Evolutionary conservation across 1,140 invertebrate species (phyloP).

Genomic region (Drosophila arawakana): DNA sequence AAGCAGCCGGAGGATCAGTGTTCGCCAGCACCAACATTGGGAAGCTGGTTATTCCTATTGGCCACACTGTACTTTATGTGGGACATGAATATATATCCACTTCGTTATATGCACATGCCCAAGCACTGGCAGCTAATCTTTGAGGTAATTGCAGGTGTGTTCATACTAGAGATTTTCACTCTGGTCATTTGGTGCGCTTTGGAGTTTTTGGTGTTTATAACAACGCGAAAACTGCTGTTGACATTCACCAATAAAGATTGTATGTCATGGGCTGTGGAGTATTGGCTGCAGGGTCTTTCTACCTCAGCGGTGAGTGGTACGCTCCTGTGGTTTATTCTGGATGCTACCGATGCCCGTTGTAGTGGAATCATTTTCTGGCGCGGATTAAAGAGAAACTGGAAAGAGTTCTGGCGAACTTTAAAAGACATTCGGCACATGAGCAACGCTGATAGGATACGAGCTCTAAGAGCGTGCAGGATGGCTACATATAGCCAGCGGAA

Average conservation of each 20-base stretch:
- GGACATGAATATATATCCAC: constrained; percentile 53
- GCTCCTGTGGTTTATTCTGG: constrained; percentile 46
- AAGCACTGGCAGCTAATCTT: constrained; percentile 37
- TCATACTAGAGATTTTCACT: constrained; percentile 44
- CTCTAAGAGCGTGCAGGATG: constrained; percentile 33
- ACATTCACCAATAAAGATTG: not conserved
- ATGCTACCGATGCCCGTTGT: constrained; percentile 43
- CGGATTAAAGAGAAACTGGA: not conserved
- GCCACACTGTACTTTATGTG: constrained; percentile 45
- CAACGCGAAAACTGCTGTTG: constrained; percentile 12
- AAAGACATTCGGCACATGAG: constrained; percentile 29
- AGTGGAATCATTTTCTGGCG: not conserved
- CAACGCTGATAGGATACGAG: constrained; percentile 10
- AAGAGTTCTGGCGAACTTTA: constrained; percentile 1
- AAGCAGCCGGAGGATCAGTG: constrained; percentile 55
- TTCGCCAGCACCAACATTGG: constrained; percentile 52
- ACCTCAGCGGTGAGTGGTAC: constrained; percentile 23
- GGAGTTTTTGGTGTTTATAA: constrained; percentile 41
- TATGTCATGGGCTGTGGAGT: constrained; percentile 1
- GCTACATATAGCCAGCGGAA: constrained; percentile 6
- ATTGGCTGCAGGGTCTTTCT: constrained; percentile 40
- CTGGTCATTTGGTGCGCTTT: constrained; percentile 63
- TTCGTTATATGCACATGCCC: constrained; percentile 47
- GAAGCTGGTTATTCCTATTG: constrained; percentile 54
- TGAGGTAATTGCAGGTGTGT: constrained; percentile 40